These are phyloP conservation scores for Agrotis clavis DNA, from an alignment of 2,888 invertebrate species.

Conservation along the genomic window DNA sequence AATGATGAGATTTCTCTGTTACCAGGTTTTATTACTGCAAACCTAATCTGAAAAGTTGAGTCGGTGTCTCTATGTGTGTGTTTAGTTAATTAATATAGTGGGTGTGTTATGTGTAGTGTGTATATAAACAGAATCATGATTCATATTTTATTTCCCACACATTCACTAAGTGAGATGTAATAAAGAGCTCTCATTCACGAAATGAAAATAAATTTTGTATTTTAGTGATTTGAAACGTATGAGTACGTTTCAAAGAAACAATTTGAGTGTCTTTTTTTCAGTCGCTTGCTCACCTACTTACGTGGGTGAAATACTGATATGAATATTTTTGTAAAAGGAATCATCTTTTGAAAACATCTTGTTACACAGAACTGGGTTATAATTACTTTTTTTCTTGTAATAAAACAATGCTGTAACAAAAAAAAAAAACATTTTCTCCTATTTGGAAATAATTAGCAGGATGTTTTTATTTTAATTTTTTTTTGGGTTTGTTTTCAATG, in stretches of 20 bases:
- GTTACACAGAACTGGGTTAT: conserved; percentile 1
- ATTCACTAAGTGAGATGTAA: not conserved
- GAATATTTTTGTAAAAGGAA: conserved; percentile 36
- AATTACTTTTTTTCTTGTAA: conserved; percentile 18
- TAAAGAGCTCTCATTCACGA: conserved; percentile 30
- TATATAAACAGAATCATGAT: not conserved
- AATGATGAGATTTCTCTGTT: no score
- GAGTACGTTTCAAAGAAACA: conserved; percentile 34
- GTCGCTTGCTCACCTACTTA: conserved; percentile 23
- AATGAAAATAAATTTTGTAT: conserved; percentile 31
- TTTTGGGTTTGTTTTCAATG: no score
- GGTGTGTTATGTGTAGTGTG: not conserved
- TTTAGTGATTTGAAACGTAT: conserved; percentile 19
- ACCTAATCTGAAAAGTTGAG: not conserved
- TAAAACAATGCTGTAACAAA: not conserved
- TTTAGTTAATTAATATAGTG: not conserved
- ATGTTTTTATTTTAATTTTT: not conserved
- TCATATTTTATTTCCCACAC: conserved; percentile 2
- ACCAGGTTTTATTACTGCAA: not conserved
- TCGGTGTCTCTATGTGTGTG: no score
- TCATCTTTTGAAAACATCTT: conserved; percentile 16
- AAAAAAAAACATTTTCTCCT: not conserved
- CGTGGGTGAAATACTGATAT: conserved; percentile 23
- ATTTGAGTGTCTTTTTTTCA: conserved; percentile 30
- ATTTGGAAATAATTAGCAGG: not conserved